Evolutionary conservation across 2,113 vertebrate genomes (phyloP).

Genomic region (Xenopus laevis): DNA sequence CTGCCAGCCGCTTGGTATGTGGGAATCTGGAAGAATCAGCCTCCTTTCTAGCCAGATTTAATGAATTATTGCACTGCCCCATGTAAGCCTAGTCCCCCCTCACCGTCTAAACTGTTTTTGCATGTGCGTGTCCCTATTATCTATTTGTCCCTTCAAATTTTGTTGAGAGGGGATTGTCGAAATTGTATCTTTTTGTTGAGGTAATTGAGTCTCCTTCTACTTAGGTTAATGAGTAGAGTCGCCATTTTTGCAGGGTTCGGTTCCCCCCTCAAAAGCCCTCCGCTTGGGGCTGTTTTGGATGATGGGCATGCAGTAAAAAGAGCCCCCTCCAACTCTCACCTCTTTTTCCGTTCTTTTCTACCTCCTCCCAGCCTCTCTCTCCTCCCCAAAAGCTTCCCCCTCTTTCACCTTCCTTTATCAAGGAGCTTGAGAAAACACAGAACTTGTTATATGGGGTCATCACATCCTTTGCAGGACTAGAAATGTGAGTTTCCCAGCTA

Average conservation of each 20-base stretch:
- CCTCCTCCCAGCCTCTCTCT: conserved; percentile 24
- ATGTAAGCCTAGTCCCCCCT: conserved; percentile 22
- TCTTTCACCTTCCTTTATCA: conserved; percentile 49
- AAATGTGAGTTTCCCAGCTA: conserved; percentile 37
- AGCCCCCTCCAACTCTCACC: conserved; percentile 28
- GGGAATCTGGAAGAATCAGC: conserved; percentile 73
- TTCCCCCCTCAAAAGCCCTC: conserved; percentile 36
- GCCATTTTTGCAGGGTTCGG: conserved; percentile 42
- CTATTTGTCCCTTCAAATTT: conserved; percentile 19
- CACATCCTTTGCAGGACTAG: conserved; percentile 37
- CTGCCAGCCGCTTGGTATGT: conserved; percentile 82
- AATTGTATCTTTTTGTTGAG: conserved; percentile 22
- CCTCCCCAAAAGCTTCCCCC: conserved; percentile 41
- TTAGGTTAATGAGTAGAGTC: conserved; percentile 46
- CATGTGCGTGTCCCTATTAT: conserved; percentile 34
- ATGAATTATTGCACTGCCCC: conserved; percentile 71
- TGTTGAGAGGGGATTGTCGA: conserved; percentile 19
- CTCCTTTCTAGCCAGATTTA: conserved; percentile 70
- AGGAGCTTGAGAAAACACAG: conserved; percentile 39
- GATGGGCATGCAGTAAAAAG: conserved; percentile 30
- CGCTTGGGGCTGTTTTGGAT: conserved; percentile 29
- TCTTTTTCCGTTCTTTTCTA: conserved; percentile 49
- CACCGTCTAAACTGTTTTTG: conserved; percentile 28
- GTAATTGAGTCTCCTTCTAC: background rate
- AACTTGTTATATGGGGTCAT: conserved; percentile 41